Conservation (phyloP, 64 coral and sea anemone species). For the Montipora foliosa region DNA sequence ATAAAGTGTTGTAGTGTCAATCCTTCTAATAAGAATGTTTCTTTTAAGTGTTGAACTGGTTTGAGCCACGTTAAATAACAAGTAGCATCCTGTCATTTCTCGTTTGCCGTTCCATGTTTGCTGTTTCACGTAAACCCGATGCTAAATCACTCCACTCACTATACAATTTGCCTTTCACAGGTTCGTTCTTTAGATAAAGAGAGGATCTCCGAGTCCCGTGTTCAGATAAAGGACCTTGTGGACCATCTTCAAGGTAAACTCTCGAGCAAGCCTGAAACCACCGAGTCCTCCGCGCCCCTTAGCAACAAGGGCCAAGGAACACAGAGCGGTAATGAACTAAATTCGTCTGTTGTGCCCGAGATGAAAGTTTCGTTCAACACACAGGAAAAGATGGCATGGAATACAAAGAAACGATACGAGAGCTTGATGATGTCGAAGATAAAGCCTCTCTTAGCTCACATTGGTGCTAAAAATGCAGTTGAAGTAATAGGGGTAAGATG, state of each 20-base stretch:
- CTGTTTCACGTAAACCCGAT: too few species aligned
- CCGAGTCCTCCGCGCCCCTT: slow-evolving; percentile 28
- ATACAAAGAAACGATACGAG: slow-evolving; percentile 83
- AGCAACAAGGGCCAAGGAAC: slow-evolving; percentile 16
- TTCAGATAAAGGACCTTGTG: slow-evolving; percentile 59
- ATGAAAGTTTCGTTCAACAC: slow-evolving; percentile 88
- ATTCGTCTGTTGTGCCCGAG: slow-evolving; percentile 11
- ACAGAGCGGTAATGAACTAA: slow-evolving; percentile 31
- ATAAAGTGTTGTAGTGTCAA: too few species aligned
- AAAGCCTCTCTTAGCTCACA: slow-evolving; percentile 61
- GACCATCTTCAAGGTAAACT: slow-evolving; percentile 79
- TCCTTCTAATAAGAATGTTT: too few species aligned
- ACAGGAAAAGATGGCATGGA: slow-evolving; percentile 82
- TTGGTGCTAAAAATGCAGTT: slow-evolving; percentile 74
- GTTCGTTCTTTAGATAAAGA: slow-evolving; percentile 84
- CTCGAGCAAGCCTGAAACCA: slow-evolving; percentile 58
- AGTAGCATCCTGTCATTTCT: too few species aligned
- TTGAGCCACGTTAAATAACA: too few species aligned
- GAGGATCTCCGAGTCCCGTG: slow-evolving; percentile 61
- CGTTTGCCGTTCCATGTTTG: too few species aligned
- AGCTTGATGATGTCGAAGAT: slow-evolving; percentile 93
- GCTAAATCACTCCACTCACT: too few species aligned
- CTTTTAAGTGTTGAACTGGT: too few species aligned
- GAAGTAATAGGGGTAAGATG: slow-evolving; percentile 81
- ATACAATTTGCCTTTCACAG: not conserved